phyloP scores from a whole-genome alignment of 2,113 vertebrate species.

The Cyphomyrus discorhynchus region DNA sequence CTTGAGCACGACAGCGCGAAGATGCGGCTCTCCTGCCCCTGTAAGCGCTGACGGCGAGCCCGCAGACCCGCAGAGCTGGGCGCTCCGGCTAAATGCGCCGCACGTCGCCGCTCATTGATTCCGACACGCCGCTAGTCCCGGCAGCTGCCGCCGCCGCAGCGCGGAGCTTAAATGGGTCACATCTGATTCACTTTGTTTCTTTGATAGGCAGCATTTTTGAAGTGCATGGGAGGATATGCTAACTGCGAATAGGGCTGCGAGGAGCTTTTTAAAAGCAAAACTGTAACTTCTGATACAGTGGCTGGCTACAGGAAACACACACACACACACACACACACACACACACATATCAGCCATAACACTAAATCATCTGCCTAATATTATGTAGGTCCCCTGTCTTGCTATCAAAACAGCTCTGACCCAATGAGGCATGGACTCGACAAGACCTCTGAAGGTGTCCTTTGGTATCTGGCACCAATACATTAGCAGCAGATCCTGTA shows the following conservation, averaged over 20 bases:
- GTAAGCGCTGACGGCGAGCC: neutral
- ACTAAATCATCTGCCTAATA: neutral
- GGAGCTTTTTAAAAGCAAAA: neutral
- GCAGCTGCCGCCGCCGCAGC: conserved; percentile 19
- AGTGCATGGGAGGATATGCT: neutral
- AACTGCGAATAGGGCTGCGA: neutral
- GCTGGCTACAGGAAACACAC: neutral
- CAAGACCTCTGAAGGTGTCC: neutral
- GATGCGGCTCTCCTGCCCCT: neutral
- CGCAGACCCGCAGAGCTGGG: neutral
- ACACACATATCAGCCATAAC: neutral
- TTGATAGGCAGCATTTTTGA: conserved; percentile 26
- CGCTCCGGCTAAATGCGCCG: conserved; percentile 13
- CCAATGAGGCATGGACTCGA: neutral
- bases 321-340: neutral
- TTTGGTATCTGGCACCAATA: neutral
- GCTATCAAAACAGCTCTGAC: neutral
- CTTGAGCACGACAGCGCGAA: neutral
- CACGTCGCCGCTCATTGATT: conserved; percentile 36
- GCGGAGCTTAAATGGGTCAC: conserved; percentile 36
- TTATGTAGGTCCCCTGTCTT: neutral
- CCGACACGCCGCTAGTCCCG: conserved; percentile 21
- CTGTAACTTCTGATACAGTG: neutral
- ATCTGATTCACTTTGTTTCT: conserved; percentile 29
- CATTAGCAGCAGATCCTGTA: neutral